Evolutionary conservation across 2,113 vertebrate genomes (phyloP), one percentile per base, ranked within the genome.

Genomic region (Prionailurus viverrinus): DNA sequence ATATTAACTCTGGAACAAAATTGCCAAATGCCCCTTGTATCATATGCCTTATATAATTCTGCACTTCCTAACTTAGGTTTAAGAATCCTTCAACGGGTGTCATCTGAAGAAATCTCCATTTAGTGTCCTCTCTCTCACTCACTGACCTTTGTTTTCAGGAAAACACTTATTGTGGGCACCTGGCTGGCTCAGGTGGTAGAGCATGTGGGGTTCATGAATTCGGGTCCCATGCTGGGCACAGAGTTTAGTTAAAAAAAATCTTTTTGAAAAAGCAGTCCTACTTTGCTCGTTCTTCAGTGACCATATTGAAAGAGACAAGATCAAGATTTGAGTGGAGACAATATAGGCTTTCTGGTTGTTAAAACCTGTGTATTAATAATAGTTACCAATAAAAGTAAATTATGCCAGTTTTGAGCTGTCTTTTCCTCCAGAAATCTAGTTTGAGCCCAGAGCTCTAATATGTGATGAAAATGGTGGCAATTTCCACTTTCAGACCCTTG

Each of bases 351-450:
- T 71, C 21, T 90, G 31, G 13, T 63, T 85, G 25, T 48, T 91
- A 79, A 78, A 53, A 83, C 16, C 73, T 48, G 16, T 36, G 53
- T 48, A 39, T 65, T 25, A 78, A 76, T 36, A 82, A 69, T 71
- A 88, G 93, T 63, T 31, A 94, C 33, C 78, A 73, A 87, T 36
- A 74, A 68, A 78, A 39, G 78, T 18, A 69, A n/a, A n/a, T n/a
- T 27, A 45, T 45, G 41, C 55, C 25, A n/a, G 8, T 21, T 87
- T 65, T 65, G 66, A 82, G 73, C 7, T 41, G 41, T 41, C 63
- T 66, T 93, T 91, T 95, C 29, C 53, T 89, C 69, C 31, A 58
- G 66, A 83, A 80, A 78, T 68, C 86, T 61, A 82, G 23, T 23
- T 51, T 18, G 51, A 58, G 19, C 29, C 53, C 45, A 45, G 74